Base-by-base conservation (phyloP, 2,797 vertebrate species). In the Myotis vivesi region DNA sequence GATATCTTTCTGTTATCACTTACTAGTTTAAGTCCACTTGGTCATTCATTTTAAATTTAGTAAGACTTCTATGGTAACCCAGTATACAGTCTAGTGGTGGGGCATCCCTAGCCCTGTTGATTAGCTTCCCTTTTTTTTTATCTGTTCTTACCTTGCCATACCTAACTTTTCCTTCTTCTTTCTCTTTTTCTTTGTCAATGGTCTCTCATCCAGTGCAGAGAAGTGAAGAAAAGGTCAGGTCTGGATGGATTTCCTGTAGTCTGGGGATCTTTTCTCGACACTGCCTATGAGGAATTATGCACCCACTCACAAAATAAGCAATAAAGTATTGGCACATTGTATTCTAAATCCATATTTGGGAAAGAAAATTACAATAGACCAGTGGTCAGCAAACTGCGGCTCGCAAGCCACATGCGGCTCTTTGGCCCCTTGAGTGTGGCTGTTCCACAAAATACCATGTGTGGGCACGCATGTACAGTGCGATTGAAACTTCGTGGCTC, bases 271-370 rank as follows among this genome's bases (percentile, higher is more conserved):
- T 51, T 81, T 59, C 72, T 64, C 13, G 1, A 49, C 13, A 28
- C 33, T 19, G 17, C n/a, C 46, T 76, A 9, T 49, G 64, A 46
- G 71, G 75, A 80, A 46, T 59, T 75, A 20, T 13, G 8, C 17
- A 89, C 25, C 46, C 41, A 33, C 71, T 59, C 94, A 85, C 30
- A 28, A 62, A 95, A 69, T 17, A 91, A 91, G 64, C 76, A 83
- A 41, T 49, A 66, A 71, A 86, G 87, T 49, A n/a, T 8, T 77
- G 64, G 81, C 55, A 71, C 30, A 7, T 3, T 64, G 30, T 33
- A 33, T 6, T 44, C 5, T 5, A 71, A 55, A 64, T 36, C 41
- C 51, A 53, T 41, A 89, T 87, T 87, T 86, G 64, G 55, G 38
- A 86, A 69, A 86, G 44, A 89, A 89, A 94, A 55, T 80, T 46